Base-by-base conservation (phyloP, 1,140 invertebrate species). In the Hestina assimilis region DNA sequence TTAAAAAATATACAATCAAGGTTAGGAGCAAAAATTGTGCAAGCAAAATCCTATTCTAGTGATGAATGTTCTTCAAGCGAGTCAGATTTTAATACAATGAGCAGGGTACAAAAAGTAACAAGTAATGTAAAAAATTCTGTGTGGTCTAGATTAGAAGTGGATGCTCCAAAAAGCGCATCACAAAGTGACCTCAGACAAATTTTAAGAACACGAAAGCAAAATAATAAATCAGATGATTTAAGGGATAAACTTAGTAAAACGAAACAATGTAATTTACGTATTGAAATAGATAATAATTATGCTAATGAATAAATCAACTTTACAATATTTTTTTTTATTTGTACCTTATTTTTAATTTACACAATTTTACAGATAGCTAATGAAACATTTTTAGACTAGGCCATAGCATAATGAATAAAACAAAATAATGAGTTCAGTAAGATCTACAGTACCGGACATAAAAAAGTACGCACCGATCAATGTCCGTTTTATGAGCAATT, bases 111-210 rank as follows among this genome's bases (percentile, higher is more conserved):
- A 70, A 88, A 78, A 68, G 72, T 86, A 6, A 66, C 63, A 5
- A 75, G 59, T 51, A 67, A 33, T 24, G 45, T 29, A 11, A 76
- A 69, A 48, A 69, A 45, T 47, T 68, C 64, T 69, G 91, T 92
- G n/a, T 92, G 91, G 91, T 87, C 91, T 0, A 89, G 91, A 79
- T 71, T 92, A 48, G 90, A 91, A 59, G 67, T 55, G 2, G 72
- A 77, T 52, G 42, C 60, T 11, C 56, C 23, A 21, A 61, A 64
- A 54, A 43, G 51, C 26, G 66, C 28, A 38, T 31, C 52, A 14
- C 65, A 70, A 20, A 76, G 54, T 63, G 85, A 88, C 63, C 72
- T 89, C 54, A 60, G 86, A 45, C 68, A 87, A 68, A 73, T 78
- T 46, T 60, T 87, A 15, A 84, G 77, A 66, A 79, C 78, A 42